These are phyloP conservation scores for Metopia argyrocephala DNA, from an alignment of 2,888 invertebrate species.

Conservation along the genomic window DNA sequence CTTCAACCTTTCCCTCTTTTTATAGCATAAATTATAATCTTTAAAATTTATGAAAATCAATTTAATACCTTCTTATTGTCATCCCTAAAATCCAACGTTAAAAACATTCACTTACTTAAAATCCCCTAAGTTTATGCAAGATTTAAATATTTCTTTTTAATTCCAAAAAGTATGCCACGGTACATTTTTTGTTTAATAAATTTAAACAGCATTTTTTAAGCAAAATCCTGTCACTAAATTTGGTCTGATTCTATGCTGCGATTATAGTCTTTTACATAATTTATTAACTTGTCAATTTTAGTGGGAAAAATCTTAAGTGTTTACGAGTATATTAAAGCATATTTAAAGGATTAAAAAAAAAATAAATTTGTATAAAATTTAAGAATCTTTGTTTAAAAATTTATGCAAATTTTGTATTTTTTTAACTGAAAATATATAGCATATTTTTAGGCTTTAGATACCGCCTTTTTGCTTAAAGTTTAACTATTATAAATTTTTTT, in stretches of 20 bases:
- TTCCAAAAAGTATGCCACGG: not conserved
- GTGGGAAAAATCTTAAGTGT: not conserved
- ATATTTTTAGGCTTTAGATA: slow-evolving; percentile 4
- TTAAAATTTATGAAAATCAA: not conserved
- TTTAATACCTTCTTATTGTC: slow-evolving; percentile 13
- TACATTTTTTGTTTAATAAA: slow-evolving; percentile 1
- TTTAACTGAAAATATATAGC: not conserved
- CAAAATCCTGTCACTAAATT: not conserved
- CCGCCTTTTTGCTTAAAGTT: not conserved
- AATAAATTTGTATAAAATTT: not conserved
- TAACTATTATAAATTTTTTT: not conserved
- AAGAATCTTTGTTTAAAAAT: not conserved
- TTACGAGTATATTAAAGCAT: not conserved
- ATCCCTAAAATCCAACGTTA: not conserved
- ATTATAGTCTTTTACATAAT: slow-evolving; percentile 12
- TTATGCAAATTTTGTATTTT: not conserved
- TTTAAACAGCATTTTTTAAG: not conserved
- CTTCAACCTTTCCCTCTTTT: too few relatives aligned
- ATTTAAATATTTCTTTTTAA: slow-evolving; percentile 16
- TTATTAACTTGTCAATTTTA: slow-evolving; percentile 41
- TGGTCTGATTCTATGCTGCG: not conserved
- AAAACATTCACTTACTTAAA: not conserved
- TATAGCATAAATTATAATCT: not conserved
- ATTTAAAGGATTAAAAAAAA: not conserved
- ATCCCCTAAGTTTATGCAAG: not conserved